A percentile compares a stretch with the other conserved stretches of the same genome.
Conservation (phyloP, 2,113 vertebrate genomes). For the Aspiorhynchus laticeps region DNA sequence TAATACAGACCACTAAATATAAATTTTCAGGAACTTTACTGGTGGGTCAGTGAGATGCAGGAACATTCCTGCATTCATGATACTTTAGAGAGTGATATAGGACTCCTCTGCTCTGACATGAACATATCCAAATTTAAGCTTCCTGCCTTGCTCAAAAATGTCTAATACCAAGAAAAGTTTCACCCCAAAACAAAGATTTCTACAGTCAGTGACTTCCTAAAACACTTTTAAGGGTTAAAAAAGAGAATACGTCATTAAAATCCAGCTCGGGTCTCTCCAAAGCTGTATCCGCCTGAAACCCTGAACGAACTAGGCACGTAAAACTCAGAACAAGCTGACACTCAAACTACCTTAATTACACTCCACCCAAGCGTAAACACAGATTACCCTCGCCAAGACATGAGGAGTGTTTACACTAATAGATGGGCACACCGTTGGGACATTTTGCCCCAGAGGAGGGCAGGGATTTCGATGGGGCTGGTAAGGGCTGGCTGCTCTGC, state of each 20-base stretch:
- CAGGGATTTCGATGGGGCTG: conserved; percentile 36
- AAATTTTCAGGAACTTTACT: neutral
- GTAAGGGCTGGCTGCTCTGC: conserved; percentile 41
- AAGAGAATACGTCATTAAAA: neutral
- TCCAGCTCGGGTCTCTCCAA: neutral
- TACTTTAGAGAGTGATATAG: neutral
- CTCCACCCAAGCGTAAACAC: conserved; percentile 50
- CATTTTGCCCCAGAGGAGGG: conserved; percentile 47
- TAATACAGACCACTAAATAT: neutral
- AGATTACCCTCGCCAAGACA: conserved; percentile 43
- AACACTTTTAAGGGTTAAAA: neutral
- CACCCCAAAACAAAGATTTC: neutral
- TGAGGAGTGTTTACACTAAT: conserved; percentile 48
- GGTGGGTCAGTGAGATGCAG: neutral
- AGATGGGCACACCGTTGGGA: conserved; percentile 51
- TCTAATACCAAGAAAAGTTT: neutral
- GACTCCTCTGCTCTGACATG: neutral
- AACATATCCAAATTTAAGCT: neutral
- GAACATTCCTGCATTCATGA: neutral
- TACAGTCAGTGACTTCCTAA: neutral
- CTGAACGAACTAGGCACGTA: conserved; percentile 17
- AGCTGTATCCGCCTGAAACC: conserved; percentile 2
- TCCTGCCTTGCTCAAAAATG: neutral
- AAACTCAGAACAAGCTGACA: conserved; percentile 32
- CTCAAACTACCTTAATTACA: conserved; percentile 51